A percentile compares a stretch with the other conserved stretches of the same genome.
phyloP scores from a whole-genome alignment of 2,797 vertebrate species.

The Propithecus deckenii region DNA sequence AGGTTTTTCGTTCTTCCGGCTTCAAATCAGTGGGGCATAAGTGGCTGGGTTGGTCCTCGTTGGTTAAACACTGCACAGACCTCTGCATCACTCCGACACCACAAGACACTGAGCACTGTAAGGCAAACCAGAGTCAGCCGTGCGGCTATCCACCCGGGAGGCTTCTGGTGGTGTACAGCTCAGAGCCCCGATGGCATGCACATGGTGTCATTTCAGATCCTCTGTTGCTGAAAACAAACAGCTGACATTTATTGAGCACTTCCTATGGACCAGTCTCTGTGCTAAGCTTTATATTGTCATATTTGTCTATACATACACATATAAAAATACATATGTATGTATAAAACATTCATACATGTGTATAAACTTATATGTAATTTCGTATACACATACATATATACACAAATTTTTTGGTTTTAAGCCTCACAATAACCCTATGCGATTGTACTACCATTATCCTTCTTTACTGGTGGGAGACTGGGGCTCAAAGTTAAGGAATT shows the following conservation, averaged over 20 bases:
- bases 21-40: slow-evolving; percentile 86
- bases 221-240: rapidly evolving
- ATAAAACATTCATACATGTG: background rate
- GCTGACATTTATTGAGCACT: background rate
- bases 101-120: slow-evolving; percentile 93
- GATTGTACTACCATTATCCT: background rate
- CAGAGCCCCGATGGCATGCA: rapidly evolving
- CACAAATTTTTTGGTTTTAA: background rate
- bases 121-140: slow-evolving; percentile 11
- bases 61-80: slow-evolving; percentile 91
- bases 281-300: background rate
- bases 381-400: too few species aligned
- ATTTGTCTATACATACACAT: background rate
- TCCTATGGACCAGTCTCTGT: too few species aligned
- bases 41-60: slow-evolving; percentile 86
- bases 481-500: background rate
- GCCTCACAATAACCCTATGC: background rate
- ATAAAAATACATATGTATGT: background rate
- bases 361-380: background rate
- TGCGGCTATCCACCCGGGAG: rapidly evolving
- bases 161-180: rapidly evolving
- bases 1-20: slow-evolving; percentile 89
- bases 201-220: background rate
- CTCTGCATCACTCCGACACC: slow-evolving; percentile 92
- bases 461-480: background rate